These are phyloP conservation scores for Drosophila atroscutellata DNA, from an alignment of 2,888 invertebrate species.

Conservation along the genomic window DNA sequence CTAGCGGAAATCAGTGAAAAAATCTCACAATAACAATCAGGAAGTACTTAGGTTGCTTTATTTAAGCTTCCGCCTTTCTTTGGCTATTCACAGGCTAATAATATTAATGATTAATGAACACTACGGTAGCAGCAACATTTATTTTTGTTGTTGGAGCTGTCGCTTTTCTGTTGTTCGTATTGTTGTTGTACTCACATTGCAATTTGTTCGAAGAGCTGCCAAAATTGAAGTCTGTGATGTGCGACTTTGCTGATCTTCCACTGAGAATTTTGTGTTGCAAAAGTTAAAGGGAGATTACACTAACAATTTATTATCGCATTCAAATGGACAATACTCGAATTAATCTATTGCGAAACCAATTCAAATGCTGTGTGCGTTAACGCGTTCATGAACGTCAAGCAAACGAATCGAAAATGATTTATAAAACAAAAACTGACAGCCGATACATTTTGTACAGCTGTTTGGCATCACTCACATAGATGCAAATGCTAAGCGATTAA, in stretches of 20 bases:
- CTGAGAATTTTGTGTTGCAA: slow-evolving; percentile 72
- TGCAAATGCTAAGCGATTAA: neutral
- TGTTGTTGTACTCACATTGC: slow-evolving; percentile 49
- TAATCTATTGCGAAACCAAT: slow-evolving; percentile 73
- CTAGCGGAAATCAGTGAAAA: slow-evolving; percentile 51
- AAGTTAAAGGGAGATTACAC: slow-evolving; percentile 51
- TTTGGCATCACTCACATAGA: slow-evolving; percentile 24
- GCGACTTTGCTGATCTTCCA: slow-evolving; percentile 48
- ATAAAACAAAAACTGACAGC: slow-evolving; percentile 59
- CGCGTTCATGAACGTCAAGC: slow-evolving; percentile 70
- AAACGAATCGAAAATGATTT: slow-evolving; percentile 75
- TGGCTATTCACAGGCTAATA: slow-evolving; percentile 3
- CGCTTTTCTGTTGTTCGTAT: slow-evolving; percentile 10
- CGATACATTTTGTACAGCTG: slow-evolving; percentile 52
- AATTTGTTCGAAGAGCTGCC: slow-evolving; percentile 40
- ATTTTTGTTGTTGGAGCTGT: slow-evolving; percentile 12
- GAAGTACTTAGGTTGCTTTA: slow-evolving; percentile 42
- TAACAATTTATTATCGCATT: slow-evolving; percentile 67
- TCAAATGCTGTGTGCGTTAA: slow-evolving; percentile 66
- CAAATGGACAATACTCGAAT: slow-evolving; percentile 70
- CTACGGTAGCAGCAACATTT: slow-evolving; percentile 4
- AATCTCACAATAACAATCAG: slow-evolving; percentile 52
- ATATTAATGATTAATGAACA: slow-evolving; percentile 4
- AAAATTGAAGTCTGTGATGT: slow-evolving; percentile 37
- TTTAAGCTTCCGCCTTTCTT: slow-evolving; percentile 66